Evolutionary conservation across 1,140 invertebrate genomes (phyloP), one percentile per base, ranked within the genome.

Genomic region (Melipona quadrifasciata): DNA sequence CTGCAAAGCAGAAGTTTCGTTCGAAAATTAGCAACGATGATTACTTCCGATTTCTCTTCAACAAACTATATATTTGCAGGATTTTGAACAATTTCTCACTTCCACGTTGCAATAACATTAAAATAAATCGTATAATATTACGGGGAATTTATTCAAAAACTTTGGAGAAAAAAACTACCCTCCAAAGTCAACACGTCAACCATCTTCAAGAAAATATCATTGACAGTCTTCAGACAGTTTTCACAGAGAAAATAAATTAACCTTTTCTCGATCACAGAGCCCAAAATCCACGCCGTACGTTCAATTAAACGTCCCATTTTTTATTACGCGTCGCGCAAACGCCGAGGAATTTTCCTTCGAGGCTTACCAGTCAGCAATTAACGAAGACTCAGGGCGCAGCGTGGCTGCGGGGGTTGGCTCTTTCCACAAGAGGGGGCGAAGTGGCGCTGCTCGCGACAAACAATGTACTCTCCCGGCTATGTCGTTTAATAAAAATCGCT

Each of bases 401-500:
- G 47, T 51, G 70, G 21, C 24, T n/a, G 1, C 65, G 8, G 17
- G 31, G 73, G 73, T 75, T 34, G 31, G 53, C 53, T 71, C n/a
- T 51, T n/a, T 1, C 27, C 21, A 17, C 21, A n/a, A 57, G 53
- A 75, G 12, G 51, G 19, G n/a, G 12, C 27, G 6, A 55, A 74
- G 72, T 74, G 51, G 73, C 53, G 55, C 21, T 24, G 51, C 47
- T 72, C 73, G 73, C 55, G 73, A 75, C 73, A 75, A 75, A 75
- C 73, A 75, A 75, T 75, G 70, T 72, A 72, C 24, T 19, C n/a
- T 72, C n/a, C 27, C 16, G 53, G 55, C 21, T 31, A 31, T 21
- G 53, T 58, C 73, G 73, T 75, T 75, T 75, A 75, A 75, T 75
- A 58, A 75, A 75, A 75, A 75, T 57, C 55, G 73, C 73, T 75